phyloP scores from a whole-genome alignment of 2,113 vertebrate genomes.

The Limanda limanda region DNA sequence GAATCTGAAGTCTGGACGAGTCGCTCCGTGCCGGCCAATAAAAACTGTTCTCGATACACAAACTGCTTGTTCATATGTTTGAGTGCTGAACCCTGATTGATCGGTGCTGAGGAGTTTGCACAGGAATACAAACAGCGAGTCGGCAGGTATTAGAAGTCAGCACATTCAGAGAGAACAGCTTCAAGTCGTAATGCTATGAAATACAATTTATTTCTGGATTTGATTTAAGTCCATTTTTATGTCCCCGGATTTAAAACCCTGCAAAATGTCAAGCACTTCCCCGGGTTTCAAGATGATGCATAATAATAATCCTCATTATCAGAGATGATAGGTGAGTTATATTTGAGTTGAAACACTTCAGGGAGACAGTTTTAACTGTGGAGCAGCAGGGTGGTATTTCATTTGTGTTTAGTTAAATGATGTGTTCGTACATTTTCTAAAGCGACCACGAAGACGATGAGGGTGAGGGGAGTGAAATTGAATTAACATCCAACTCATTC shows the following conservation, averaged over 20 bases:
- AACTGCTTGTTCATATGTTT: conserved; percentile 22
- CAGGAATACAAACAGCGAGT: not conserved
- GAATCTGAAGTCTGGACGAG: not conserved
- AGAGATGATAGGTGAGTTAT: conserved; percentile 38
- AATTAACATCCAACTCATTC: too few species aligned
- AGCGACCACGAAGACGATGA: too few species aligned
- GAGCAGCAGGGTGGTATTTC: too few species aligned
- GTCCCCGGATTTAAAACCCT: conserved; percentile 14
- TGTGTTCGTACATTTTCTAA: too few species aligned
- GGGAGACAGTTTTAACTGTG: conserved; percentile 31
- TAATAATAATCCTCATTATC: conserved; percentile 38
- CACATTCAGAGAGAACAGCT: not conserved
- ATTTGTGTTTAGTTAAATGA: too few species aligned
- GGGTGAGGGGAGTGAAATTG: too few species aligned
- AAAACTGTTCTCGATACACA: not conserved
- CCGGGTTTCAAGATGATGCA: conserved; percentile 35
- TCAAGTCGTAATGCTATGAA: conserved; percentile 11
- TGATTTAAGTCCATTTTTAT: conserved; percentile 30
- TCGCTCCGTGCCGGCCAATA: not conserved
- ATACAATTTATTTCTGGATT: conserved; percentile 9
- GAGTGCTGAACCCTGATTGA: conserved; percentile 17
- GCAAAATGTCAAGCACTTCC: conserved; percentile 25
- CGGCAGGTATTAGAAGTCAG: not conserved
- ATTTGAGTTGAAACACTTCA: conserved; percentile 31
- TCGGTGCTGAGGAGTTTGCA: not conserved